Conservation (phyloP, 2,888 invertebrate genomes). For the Drosophila greeni region DNA sequence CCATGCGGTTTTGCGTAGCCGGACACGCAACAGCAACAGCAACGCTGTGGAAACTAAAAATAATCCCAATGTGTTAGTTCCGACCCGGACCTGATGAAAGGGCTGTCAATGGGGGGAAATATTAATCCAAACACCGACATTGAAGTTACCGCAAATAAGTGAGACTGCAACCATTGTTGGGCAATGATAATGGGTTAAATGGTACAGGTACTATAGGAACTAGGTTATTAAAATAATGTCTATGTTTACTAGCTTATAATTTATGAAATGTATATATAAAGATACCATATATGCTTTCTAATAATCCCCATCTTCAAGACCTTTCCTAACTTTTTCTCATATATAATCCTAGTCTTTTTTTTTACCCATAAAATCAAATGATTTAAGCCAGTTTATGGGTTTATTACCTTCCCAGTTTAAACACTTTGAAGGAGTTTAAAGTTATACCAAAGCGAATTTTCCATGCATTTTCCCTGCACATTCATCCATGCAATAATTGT, state of each 20-base stretch:
- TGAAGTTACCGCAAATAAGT: conserved; percentile 16
- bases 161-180: background rate
- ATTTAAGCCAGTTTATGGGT: conserved; percentile 1
- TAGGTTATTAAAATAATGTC: background rate
- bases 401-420: background rate
- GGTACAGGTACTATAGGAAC: background rate
- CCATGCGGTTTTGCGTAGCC: conserved; percentile 32
- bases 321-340: background rate
- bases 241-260: background rate
- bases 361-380: conserved; percentile 13
- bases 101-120: conserved; percentile 32
- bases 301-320: background rate
- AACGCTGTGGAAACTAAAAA: conserved; percentile 19
- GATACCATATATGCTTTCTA: too few relatives aligned
- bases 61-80: conserved; percentile 30
- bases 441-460: background rate
- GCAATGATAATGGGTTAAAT: background rate
- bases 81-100: conserved; percentile 20
- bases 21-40: conserved; percentile 27
- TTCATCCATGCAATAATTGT: conserved; percentile 27
- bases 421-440: background rate
- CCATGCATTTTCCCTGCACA: background rate
- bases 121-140: conserved; percentile 20
- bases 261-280: background rate
- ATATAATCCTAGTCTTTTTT: background rate